These are phyloP conservation scores for Melospiza georgiana DNA, from an alignment of 2,113 vertebrate genomes.

Conservation along the genomic window DNA sequence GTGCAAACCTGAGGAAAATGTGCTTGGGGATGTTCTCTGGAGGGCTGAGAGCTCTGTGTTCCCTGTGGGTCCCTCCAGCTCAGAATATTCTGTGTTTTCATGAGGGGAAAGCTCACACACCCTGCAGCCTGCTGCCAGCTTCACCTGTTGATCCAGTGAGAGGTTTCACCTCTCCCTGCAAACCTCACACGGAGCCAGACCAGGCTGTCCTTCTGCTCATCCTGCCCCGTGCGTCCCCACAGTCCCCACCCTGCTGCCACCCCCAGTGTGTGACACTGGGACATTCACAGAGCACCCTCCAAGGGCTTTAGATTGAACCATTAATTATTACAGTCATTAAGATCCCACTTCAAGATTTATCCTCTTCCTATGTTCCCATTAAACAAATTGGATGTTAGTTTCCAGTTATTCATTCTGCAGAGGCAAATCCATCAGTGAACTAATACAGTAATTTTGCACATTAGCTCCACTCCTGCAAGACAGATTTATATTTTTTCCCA, in stretches of 20 bases:
- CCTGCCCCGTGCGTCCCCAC: neutral
- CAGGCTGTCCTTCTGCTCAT: neutral
- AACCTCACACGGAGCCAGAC: no score
- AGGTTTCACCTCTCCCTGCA: neutral
- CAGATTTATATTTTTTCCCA: neutral
- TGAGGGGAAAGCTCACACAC: neutral
- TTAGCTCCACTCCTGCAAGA: neutral
- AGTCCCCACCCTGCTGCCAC: neutral
- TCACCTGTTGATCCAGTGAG: neutral
- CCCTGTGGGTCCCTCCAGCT: neutral
- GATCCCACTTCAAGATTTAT: neutral
- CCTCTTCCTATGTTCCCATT: neutral
- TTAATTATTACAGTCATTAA: neutral
- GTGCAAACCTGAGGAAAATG: neutral
- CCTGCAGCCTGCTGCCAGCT: neutral
- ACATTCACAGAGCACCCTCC: neutral
- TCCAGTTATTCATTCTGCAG: neutral
- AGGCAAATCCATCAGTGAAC: neutral
- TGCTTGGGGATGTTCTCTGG: neutral
- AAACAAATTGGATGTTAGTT: neutral
- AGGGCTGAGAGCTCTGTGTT: neutral
- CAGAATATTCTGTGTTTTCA: no score
- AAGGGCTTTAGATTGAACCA: neutral
- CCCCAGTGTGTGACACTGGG: accelerated
- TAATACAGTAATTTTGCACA: neutral